These are phyloP conservation scores for Petromus typicus DNA, from an alignment of 2,113 vertebrate genomes.

Conservation along the genomic window DNA sequence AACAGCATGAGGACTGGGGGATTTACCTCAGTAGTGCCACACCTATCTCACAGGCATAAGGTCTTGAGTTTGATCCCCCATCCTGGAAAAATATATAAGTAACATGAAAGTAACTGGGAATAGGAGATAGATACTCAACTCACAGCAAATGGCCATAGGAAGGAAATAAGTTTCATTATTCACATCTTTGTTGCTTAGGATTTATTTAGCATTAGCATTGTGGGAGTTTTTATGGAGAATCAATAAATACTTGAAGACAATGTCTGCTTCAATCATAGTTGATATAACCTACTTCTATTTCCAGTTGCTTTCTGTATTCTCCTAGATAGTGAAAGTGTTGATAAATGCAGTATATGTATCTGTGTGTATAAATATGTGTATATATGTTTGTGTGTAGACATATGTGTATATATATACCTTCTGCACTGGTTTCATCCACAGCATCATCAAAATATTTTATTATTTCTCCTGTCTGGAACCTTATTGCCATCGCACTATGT, in stretches of 20 bases:
- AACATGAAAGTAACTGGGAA: background rate
- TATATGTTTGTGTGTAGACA: background rate
- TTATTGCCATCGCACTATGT: background rate
- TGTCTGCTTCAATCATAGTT: background rate
- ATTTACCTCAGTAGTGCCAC: too few species aligned
- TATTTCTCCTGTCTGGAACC: background rate
- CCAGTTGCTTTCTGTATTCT: constrained; percentile 27
- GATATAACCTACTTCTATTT: background rate
- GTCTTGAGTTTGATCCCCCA: too few species aligned
- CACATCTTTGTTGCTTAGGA: background rate
- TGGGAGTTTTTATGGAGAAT: background rate
- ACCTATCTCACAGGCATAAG: too few species aligned
- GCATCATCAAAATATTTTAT: background rate
- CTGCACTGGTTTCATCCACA: constrained; percentile 15
- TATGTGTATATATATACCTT: background rate
- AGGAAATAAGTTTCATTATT: background rate
- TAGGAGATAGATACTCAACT: background rate
- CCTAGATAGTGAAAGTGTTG: constrained; percentile 27
- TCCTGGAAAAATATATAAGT: background rate
- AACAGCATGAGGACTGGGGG: too few species aligned
- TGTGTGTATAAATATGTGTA: too few species aligned
- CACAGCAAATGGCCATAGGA: background rate
- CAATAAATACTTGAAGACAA: background rate
- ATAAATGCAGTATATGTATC: background rate
- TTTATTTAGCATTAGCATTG: background rate